Conservation (phyloP, 2,888 invertebrate genomes). For the Sthenelais limicola region DNA sequence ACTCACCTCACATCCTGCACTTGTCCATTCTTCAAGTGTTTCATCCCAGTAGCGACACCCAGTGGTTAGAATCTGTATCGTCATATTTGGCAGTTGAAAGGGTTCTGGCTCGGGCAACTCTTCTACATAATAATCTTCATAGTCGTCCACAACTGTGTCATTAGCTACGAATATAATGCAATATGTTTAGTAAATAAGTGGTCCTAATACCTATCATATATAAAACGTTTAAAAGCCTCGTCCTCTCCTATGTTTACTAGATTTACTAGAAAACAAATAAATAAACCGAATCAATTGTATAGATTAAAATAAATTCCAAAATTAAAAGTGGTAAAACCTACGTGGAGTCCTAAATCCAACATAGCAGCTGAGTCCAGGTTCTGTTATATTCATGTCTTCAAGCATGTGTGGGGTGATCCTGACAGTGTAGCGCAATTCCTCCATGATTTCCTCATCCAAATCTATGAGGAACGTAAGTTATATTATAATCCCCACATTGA, state of each 20-base stretch:
- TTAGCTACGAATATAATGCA: constrained; percentile 49
- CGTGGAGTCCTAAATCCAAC: constrained; percentile 54
- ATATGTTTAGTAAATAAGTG: no score
- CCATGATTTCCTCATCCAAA: neutral
- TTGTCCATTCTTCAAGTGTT: constrained; percentile 50
- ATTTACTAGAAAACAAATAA: neutral
- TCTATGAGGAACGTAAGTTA: no score
- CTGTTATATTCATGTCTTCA: constrained; percentile 27
- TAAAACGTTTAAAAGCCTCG: no score
- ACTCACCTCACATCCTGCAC: constrained; percentile 54
- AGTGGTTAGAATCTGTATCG: constrained; percentile 52
- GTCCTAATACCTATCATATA: no score
- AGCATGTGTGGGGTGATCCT: constrained; percentile 47
- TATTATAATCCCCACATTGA: no score
- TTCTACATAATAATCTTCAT: constrained; percentile 54
- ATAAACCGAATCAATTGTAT: neutral
- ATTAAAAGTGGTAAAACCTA: constrained; percentile 39
- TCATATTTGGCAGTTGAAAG: constrained; percentile 50
- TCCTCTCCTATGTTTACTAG: no score
- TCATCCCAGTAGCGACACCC: constrained; percentile 58
- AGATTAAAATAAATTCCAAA: neutral
- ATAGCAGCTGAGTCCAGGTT: constrained; percentile 45
- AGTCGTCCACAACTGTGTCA: constrained; percentile 42
- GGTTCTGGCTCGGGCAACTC: constrained; percentile 38
- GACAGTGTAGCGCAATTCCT: constrained; percentile 49